Base-by-base conservation (phyloP, 2,888 invertebrate species). In the Agrotis clavis region DNA sequence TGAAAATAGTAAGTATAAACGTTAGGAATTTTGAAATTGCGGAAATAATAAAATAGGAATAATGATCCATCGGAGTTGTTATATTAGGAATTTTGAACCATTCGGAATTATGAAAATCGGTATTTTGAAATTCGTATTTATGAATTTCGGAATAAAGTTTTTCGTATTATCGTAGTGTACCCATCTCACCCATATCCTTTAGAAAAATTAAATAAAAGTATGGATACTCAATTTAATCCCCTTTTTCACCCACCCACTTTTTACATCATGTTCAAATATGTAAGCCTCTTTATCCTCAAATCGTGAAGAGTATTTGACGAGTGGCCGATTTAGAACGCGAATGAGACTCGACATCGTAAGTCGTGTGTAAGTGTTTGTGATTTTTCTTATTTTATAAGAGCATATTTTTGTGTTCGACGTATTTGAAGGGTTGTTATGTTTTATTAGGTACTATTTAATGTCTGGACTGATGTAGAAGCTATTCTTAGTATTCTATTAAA, bases 261-360 rank as follows among this genome's bases (percentile, higher is more conserved):
- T 21, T 45, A 59, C 30, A 50, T 51, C 45, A 25, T 59, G 51
- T 21, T 54, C 53, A 71, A 66, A 72, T 51, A 72, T 47, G 16
- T 45, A 60, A 71, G 48, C 41, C 30, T 21, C 21, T 54, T 65
- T 50, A 65, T 54, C 60, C 60, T 19, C 45, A 65, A 65, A 60
- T 61, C 50, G 30, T 45, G 14, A 50, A 2, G n/a, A 65, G 41
- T 64, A 41, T 71, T 73, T 71, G 71, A 71, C 47, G 53, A 54
- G 59, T 48, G 13, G 11, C 59, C 60, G 73, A 71, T 71, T 73
- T 64, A 14, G 19, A 60, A 60, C 48, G 19, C 5, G 64, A 65
- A 54, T 71, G 53, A 64, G 25, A 41, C 41, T 50, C 5, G 4
- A 30, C n/a, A 30, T n/a, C 50, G 48, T 61, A 54, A 74, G 48